phyloP scores from a whole-genome alignment of 1,140 invertebrate genomes.

The Cydia strobilella region DNA sequence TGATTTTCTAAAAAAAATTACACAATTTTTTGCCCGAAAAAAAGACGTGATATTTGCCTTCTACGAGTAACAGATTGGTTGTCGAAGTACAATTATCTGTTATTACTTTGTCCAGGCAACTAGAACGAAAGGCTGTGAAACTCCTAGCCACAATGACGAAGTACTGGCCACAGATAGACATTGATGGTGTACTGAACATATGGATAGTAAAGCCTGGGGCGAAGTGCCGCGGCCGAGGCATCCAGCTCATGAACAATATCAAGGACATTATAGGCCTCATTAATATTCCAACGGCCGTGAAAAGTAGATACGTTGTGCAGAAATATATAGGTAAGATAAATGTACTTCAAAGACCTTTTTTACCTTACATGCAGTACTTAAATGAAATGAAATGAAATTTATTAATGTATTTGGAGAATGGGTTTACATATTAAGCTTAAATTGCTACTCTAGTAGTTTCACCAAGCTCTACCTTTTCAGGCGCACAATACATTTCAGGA shows the following conservation, averaged over 20 bases:
- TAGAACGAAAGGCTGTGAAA: slow-evolving; percentile 70
- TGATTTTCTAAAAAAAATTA: too few species aligned
- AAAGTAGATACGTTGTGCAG: slow-evolving; percentile 94
- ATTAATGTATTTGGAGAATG: too few species aligned
- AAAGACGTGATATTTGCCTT: too few species aligned
- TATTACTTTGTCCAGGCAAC: slow-evolving; percentile 54
- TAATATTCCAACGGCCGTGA: slow-evolving; percentile 81
- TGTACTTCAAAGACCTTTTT: too few species aligned
- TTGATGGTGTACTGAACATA: slow-evolving; percentile 92
- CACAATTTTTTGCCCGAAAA: background rate
- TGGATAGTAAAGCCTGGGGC: slow-evolving; percentile 98
- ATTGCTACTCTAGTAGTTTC: too few species aligned
- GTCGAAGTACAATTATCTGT: background rate
- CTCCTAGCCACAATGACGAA: slow-evolving; percentile 74
- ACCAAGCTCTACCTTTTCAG: too few species aligned
- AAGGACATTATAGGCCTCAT: slow-evolving; percentile 91
- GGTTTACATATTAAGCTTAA: too few species aligned
- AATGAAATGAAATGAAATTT: too few species aligned
- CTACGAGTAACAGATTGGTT: too few species aligned
- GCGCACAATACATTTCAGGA: too few species aligned
- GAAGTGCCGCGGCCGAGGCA: slow-evolving; percentile 94
- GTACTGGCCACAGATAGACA: slow-evolving; percentile 90
- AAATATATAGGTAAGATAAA: slow-evolving; percentile 93
- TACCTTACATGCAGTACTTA: too few species aligned
- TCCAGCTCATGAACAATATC: slow-evolving; percentile 91